Conservation (phyloP, 2,113 vertebrate species). For the Procavia capensis region DNA sequence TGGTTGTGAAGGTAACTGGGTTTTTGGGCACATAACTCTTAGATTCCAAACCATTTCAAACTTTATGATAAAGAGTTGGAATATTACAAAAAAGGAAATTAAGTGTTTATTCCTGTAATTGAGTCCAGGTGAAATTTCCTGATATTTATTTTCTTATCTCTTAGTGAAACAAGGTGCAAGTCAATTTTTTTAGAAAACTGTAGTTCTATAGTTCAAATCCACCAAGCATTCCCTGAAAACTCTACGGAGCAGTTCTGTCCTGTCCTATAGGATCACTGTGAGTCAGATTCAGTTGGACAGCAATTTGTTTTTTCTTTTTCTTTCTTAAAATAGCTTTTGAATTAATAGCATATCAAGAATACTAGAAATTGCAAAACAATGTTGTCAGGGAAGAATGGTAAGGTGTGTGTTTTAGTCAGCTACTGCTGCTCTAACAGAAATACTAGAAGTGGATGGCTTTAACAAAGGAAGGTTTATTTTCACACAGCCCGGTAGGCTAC, state of each 20-base stretch:
- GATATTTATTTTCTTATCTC: neutral
- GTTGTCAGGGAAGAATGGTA: neutral
- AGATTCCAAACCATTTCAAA: neutral
- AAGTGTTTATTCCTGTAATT: neutral
- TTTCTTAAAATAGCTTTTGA: neutral
- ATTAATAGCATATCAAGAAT: neutral
- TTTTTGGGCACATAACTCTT: neutral
- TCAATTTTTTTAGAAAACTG: neutral
- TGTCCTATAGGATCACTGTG: too few species aligned
- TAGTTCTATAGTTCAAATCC: too few species aligned
- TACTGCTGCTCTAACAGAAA: too few species aligned
- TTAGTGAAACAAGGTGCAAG: neutral
- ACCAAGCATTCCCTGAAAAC: too few species aligned
- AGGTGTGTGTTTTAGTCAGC: too few species aligned
- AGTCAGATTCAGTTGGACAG: too few species aligned
- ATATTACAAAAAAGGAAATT: neutral
- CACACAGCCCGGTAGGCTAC: too few species aligned
- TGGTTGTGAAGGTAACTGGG: neutral
- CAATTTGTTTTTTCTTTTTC: too few species aligned
- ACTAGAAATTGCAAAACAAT: neutral
- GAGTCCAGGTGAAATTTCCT: neutral
- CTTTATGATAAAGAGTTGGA: neutral
- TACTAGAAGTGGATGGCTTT: too few species aligned
- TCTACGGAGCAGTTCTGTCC: too few species aligned
- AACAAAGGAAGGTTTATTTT: too few species aligned